Base-by-base conservation (phyloP, 2,888 invertebrate species). In the Matsumyia berberina region DNA sequence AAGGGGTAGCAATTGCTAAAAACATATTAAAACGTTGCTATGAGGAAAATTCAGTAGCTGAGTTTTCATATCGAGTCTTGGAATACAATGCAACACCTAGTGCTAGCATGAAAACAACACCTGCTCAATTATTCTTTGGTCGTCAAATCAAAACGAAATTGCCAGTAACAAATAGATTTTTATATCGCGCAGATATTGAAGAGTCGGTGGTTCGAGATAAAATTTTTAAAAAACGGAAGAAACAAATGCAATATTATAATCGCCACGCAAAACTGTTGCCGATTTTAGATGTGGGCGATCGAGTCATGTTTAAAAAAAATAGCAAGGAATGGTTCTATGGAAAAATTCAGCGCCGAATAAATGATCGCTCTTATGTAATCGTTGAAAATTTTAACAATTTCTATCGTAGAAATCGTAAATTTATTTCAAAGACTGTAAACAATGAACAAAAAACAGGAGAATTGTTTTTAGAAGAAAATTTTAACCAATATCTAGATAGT, bases 261-360 rank as follows among this genome's bases (percentile, higher is more conserved):
- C 64, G 78, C 15, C 58, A 5, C 66, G 73, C n/a, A n/a, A n/a
- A n/a, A n/a, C n/a, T n/a, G n/a, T n/a, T n/a, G n/a, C n/a, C n/a
- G n/a, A n/a, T n/a, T n/a, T n/a, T n/a, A n/a, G n/a, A n/a, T n/a
- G n/a, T n/a, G n/a, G n/a, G n/a, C 24, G 81, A 86, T 53, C 8
- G 9, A 35, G 79, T 87, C n/a, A 74, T 86, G n/a, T 86, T 85
- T 69, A 87, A 87, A 42, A 86, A 80, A 62, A 78, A 77, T 66
- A 37, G 60, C 11, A 70, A 87, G 11, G 76, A 86, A 33, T 87
- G 87, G 83, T 42, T 73, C 19, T 86, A 86, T 55, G 86, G 86
- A 1, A 58, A 19, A 12, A 77, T 87, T 12, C 53, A 80, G 0
- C 42, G 62, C 9, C 67, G 15, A 9, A 83, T 81, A 12, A 87